These are phyloP conservation scores for Pogonocherus hispidulus DNA, from an alignment of 2,888 invertebrate genomes.

Conservation along the genomic window DNA sequence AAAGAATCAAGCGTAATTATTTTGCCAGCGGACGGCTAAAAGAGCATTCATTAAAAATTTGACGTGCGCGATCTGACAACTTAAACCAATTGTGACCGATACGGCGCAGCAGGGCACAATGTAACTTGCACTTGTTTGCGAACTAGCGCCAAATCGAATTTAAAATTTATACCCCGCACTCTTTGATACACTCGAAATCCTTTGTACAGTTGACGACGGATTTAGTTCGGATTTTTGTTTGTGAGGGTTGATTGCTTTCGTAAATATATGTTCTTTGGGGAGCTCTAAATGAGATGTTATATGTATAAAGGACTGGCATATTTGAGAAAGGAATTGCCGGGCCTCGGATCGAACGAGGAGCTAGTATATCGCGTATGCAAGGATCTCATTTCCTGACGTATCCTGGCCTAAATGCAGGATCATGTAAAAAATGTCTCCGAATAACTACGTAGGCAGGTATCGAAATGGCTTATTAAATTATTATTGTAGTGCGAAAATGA, in stretches of 20 bases:
- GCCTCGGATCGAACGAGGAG: neutral
- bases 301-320: slow-evolving; percentile 24
- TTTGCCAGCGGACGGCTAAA: slow-evolving; percentile 36
- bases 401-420: no score
- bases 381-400: neutral
- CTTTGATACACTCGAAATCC: slow-evolving; percentile 64
- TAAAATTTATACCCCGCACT: slow-evolving; percentile 66
- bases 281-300: slow-evolving; percentile 44
- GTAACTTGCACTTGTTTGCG: slow-evolving; percentile 66
- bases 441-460: no score
- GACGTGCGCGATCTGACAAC: slow-evolving; percentile 62
- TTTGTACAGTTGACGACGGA: slow-evolving; percentile 62
- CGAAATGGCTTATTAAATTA: no score
- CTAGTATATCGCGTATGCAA: neutral
- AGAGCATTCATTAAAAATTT: slow-evolving; percentile 61
- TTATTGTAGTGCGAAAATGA: no score
- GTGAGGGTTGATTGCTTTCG: slow-evolving; percentile 65
- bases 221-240: slow-evolving; percentile 65
- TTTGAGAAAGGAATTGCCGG: slow-evolving; percentile 21
- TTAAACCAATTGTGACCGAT: slow-evolving; percentile 67
- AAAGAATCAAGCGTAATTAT: slow-evolving; percentile 37
- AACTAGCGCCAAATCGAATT: slow-evolving; percentile 66
- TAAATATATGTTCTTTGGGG: slow-evolving; percentile 62
- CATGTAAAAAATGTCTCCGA: neutral
- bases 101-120: slow-evolving; percentile 58